phyloP scores from a whole-genome alignment of 1,140 invertebrate species.

The Microplitis mediator region DNA sequence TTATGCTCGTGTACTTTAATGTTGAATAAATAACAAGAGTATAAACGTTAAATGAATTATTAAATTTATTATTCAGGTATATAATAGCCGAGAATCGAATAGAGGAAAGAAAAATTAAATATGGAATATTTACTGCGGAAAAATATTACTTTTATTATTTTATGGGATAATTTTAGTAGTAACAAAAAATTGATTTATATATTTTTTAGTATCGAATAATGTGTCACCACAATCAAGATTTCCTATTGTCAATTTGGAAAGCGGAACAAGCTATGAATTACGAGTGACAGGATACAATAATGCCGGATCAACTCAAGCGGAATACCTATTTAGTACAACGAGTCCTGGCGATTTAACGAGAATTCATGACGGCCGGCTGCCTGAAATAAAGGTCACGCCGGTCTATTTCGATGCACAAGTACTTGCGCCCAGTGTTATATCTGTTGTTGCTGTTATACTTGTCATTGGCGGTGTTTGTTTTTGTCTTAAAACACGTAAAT shows the following conservation, averaged over 20 bases:
- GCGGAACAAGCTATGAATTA: constrained; percentile 72
- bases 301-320: constrained; percentile 71
- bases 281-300: constrained; percentile 73
- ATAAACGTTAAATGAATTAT: too few relatives aligned
- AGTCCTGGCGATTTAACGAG: constrained; percentile 60
- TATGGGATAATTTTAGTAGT: not conserved
- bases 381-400: constrained; percentile 51
- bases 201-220: constrained; percentile 60
- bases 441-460: constrained; percentile 59
- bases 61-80: too few relatives aligned
- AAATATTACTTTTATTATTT: too few relatives aligned
- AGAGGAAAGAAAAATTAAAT: too few relatives aligned
- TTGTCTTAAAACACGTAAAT: constrained; percentile 64
- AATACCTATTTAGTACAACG: constrained; percentile 71
- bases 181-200: not conserved
- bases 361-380: constrained; percentile 51
- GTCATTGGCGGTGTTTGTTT: constrained; percentile 62
- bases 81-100: too few relatives aligned
- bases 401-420: constrained; percentile 62
- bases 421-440: constrained; percentile 60
- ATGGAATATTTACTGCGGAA: too few relatives aligned
- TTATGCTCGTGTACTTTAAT: too few relatives aligned
- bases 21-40: too few relatives aligned
- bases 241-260: constrained; percentile 68
- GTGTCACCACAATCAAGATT: constrained; percentile 61